A percentile compares a stretch with the other conserved stretches of the same genome.
Evolutionary conservation across 2,888 invertebrate species (phyloP).

Genomic region (Empis livida): DNA sequence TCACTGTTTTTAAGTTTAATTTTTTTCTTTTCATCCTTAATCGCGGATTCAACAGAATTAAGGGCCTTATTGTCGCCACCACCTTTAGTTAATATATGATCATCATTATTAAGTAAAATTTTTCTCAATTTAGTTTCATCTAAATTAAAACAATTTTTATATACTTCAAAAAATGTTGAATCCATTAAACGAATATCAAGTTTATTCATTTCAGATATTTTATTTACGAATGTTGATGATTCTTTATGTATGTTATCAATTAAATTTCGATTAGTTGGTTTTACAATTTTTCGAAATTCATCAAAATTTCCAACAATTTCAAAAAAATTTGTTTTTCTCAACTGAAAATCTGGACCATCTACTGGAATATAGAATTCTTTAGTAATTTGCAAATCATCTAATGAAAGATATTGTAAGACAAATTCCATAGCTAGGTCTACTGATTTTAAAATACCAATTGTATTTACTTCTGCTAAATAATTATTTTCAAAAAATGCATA

Average conservation of each 20-base stretch:
- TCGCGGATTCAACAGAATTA: no score
- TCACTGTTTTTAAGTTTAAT: no score
- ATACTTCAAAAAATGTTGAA: no score
- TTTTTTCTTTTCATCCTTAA: no score
- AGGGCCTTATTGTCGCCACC: no score
- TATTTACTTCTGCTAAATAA: neutral
- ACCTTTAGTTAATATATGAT: no score
- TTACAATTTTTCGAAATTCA: constrained; percentile 20
- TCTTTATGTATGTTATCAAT: neutral
- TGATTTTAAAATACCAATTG: neutral
- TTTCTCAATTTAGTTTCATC: no score
- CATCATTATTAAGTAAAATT: no score
- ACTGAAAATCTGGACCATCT: constrained; percentile 11
- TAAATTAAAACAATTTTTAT: no score
- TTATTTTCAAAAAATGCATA: neutral
- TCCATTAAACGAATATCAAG: no score
- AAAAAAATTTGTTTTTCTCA: constrained; percentile 24
- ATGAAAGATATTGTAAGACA: constrained; percentile 21
- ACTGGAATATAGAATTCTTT: constrained; percentile 22
- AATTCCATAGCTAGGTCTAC: constrained; percentile 19
- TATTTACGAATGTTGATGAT: neutral
- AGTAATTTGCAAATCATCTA: constrained; percentile 10
- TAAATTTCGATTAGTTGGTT: constrained; percentile 15
- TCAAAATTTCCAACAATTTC: constrained; percentile 22
- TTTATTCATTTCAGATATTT: neutral